phyloP scores from a whole-genome alignment of 53 echinoderm and acorn worm species.

The Henricia sp. region DNA sequence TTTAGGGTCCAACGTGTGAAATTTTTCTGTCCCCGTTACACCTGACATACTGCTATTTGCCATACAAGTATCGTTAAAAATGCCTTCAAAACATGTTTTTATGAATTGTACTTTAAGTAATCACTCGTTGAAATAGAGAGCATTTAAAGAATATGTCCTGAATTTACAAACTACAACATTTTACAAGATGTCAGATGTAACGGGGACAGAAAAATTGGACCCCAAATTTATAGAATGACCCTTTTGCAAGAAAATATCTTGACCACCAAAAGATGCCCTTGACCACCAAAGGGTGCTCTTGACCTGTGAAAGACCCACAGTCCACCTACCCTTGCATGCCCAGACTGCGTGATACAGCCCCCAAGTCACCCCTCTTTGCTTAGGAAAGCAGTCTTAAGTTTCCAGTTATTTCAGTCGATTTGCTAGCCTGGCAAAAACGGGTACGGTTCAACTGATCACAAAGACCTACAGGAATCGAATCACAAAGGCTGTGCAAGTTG shows the following conservation, averaged over 20 bases:
- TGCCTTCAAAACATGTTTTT: too few species aligned
- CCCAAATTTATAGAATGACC: neutral
- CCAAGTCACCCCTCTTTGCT: neutral
- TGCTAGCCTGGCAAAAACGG: neutral
- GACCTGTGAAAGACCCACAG: neutral
- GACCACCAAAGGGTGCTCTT: neutral
- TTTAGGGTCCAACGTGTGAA: too few species aligned
- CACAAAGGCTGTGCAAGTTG: constrained; percentile 9
- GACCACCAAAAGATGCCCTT: neutral
- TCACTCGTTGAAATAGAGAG: too few species aligned
- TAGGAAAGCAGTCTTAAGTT: constrained; percentile 5
- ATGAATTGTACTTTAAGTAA: too few species aligned
- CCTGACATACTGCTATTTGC: too few species aligned
- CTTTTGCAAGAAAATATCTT: neutral
- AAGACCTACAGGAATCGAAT: neutral
- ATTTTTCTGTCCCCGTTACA: too few species aligned
- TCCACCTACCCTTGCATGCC: neutral
- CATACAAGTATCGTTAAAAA: too few species aligned
- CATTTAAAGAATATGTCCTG: too few species aligned
- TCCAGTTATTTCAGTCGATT: neutral
- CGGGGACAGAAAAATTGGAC: neutral
- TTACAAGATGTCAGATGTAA: neutral
- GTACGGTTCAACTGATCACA: neutral
- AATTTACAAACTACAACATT: too few species aligned
- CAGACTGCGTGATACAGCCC: neutral